Conservation (phyloP, 2,113 vertebrate genomes). For the Hyperopisus bebe region DNA sequence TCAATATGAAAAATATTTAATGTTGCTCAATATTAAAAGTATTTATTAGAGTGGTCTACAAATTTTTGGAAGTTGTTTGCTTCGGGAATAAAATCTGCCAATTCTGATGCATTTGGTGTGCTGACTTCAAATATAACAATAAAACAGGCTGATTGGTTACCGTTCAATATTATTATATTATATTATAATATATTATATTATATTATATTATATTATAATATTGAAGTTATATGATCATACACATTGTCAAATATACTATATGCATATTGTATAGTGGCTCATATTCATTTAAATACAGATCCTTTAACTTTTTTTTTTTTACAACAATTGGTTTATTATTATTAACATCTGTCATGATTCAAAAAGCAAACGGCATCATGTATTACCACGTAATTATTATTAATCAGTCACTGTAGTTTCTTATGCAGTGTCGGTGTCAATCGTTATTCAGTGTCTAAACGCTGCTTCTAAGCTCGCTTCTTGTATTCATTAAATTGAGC, state of each 20-base stretch:
- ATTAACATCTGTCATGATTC: not conserved
- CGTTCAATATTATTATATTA: too few relatives aligned
- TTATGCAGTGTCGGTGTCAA: not conserved
- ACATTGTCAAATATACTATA: not conserved
- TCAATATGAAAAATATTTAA: not conserved
- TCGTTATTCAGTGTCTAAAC: not conserved
- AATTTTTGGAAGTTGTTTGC: not conserved
- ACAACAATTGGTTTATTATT: not conserved
- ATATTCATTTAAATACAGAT: not conserved
- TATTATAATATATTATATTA: too few relatives aligned
- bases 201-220: too few relatives aligned
- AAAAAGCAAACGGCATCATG: not conserved
- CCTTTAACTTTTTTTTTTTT: not conserved
- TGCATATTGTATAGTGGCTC: not conserved
- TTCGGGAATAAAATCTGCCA: not conserved
- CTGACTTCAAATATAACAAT: not conserved
- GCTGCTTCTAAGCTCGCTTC: not conserved
- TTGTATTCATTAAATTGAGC: not conserved
- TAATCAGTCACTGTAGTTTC: not conserved
- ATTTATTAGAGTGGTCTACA: not conserved
- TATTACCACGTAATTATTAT: not conserved
- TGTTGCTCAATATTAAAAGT: not conserved
- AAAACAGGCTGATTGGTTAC: not conserved
- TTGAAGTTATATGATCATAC: not conserved
- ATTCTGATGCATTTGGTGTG: not conserved